Conservation (phyloP, 2,888 invertebrate genomes). For the Furcula furcula region DNA sequence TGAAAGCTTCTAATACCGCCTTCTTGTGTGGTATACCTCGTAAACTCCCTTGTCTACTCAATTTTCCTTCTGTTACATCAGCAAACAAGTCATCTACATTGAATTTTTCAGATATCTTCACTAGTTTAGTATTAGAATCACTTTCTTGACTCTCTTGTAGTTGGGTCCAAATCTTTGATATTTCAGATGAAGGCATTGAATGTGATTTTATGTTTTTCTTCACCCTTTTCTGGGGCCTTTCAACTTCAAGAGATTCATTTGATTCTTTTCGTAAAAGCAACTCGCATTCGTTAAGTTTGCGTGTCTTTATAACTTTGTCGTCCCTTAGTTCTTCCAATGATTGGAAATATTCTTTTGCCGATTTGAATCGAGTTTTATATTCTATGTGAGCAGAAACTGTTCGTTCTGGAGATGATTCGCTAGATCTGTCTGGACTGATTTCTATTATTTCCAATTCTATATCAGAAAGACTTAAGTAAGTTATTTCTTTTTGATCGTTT, state of each 20-base stretch:
- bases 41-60: conserved; percentile 73
- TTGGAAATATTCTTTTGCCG: conserved; percentile 74
- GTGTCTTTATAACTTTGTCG: conserved; percentile 39
- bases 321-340: conserved; percentile 69
- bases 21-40: conserved; percentile 78
- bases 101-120: conserved; percentile 78
- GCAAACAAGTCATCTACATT: conserved; percentile 75
- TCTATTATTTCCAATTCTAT: conserved; percentile 73
- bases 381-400: conserved; percentile 46
- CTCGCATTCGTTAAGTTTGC: conserved; percentile 68
- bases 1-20: conserved; percentile 76
- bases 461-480: conserved; percentile 64
- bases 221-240: conserved; percentile 42
- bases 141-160: conserved; percentile 49
- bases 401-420: conserved; percentile 47
- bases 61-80: conserved; percentile 72
- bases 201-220: conserved; percentile 64
- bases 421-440: conserved; percentile 43
- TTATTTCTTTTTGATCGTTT: conserved; percentile 48
- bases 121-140: conserved; percentile 44
- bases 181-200: conserved; percentile 71
- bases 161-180: conserved; percentile 64
- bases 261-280: conserved; percentile 52
- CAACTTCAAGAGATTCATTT: conserved; percentile 61
- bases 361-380: conserved; percentile 72